Conservation (phyloP, 2,797 vertebrate species). For the Phrynocephalus forsythii region DNA sequence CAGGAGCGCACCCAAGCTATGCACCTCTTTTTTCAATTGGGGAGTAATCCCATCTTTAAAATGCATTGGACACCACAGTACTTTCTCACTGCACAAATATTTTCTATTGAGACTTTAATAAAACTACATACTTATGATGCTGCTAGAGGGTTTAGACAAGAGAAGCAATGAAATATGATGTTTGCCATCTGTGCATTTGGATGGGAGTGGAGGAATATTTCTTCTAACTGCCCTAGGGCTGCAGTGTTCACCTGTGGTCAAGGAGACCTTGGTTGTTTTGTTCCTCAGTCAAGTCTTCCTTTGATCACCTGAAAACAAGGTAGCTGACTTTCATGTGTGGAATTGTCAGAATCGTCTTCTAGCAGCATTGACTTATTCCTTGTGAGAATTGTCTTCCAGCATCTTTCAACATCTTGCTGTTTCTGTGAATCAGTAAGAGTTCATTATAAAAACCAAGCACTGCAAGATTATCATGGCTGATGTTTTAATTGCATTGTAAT, state of each 20-base stretch:
- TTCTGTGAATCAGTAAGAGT: background rate
- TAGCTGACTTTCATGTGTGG: background rate
- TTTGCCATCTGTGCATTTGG: background rate
- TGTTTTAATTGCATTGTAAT: background rate
- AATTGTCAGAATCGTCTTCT: background rate
- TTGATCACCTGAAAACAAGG: background rate
- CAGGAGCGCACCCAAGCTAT: no score
- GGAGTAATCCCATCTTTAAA: background rate
- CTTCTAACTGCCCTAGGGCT: background rate
- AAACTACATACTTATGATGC: slow-evolving; percentile 5
- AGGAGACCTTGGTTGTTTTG: background rate
- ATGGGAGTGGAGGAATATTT: background rate
- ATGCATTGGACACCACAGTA: background rate
- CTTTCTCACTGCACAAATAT: background rate
- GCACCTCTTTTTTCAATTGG: no score
- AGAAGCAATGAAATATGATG: background rate
- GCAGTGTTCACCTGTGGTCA: background rate
- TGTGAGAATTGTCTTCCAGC: background rate
- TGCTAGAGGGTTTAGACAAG: background rate
- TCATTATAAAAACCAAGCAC: background rate
- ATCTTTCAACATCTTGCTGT: background rate
- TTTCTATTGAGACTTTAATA: slow-evolving; percentile 15
- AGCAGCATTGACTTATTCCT: background rate
- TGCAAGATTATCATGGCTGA: background rate
- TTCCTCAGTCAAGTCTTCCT: background rate